A percentile compares a stretch with the other conserved stretches of the same genome.
Evolutionary conservation across 2,797 vertebrate species (phyloP).

Genomic region (Cuniculus paca): DNA sequence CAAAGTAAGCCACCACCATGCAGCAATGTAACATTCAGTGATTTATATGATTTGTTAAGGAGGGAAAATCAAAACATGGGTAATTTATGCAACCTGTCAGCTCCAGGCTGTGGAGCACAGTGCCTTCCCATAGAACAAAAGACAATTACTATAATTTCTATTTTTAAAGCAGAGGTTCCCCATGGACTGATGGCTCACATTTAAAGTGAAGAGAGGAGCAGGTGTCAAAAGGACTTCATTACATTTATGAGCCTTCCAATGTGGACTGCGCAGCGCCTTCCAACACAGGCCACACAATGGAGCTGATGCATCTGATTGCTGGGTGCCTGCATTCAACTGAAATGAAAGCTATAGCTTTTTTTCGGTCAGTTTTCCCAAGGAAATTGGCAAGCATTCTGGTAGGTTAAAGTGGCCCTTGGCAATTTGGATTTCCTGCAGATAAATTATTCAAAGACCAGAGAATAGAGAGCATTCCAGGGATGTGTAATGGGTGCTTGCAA

Average conservation of each 20-base stretch:
- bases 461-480: slow-evolving; percentile 66
- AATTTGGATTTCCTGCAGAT: slow-evolving; percentile 90
- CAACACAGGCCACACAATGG: slow-evolving; percentile 88
- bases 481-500: not conserved
- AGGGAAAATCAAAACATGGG: slow-evolving; percentile 75
- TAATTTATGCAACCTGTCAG: slow-evolving; percentile 80
- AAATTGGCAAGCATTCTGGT: slow-evolving; percentile 89
- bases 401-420: slow-evolving; percentile 88
- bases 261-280: slow-evolving; percentile 70
- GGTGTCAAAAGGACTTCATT: slow-evolving; percentile 92
- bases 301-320: slow-evolving; percentile 90
- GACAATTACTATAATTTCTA: slow-evolving; percentile 92
- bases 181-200: slow-evolving; percentile 85
- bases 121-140: slow-evolving; percentile 85
- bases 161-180: slow-evolving; percentile 89
- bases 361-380: slow-evolving; percentile 79
- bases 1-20: not conserved
- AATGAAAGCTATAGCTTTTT: slow-evolving; percentile 86
- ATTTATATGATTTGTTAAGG: slow-evolving; percentile 71
- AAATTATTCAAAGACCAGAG: slow-evolving; percentile 88
- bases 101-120: slow-evolving; percentile 32
- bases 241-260: slow-evolving; percentile 87
- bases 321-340: slow-evolving; percentile 81
- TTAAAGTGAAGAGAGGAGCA: slow-evolving; percentile 93
- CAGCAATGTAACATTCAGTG: not conserved